A percentile compares a stretch with the other conserved stretches of the same genome.
phyloP scores from a whole-genome alignment of 2,888 invertebrate genomes.

The Siphonodentalium dalli region DNA sequence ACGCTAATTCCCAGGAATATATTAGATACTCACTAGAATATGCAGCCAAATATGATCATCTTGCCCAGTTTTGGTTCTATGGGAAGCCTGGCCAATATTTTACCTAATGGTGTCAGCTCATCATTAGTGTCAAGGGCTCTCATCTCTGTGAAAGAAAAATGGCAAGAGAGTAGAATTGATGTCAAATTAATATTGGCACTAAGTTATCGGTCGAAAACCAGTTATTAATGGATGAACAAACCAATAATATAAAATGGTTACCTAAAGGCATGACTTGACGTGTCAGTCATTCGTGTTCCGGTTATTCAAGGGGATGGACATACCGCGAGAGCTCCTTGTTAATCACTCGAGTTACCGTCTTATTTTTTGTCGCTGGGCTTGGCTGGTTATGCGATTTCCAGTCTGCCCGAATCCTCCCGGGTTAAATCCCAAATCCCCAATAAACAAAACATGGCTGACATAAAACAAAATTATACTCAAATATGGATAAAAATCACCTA shows the following conservation, averaged over 20 bases:
- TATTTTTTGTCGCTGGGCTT: too few relatives aligned
- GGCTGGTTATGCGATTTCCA: too few relatives aligned
- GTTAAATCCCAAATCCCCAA: too few relatives aligned
- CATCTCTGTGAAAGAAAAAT: constrained; percentile 73
- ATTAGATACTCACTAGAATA: constrained; percentile 70
- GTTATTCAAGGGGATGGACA: too few relatives aligned
- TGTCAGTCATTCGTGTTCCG: too few relatives aligned
- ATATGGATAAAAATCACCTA: background rate
- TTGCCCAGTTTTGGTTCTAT: constrained; percentile 96
- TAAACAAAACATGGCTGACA: too few relatives aligned
- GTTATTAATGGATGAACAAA: too few relatives aligned
- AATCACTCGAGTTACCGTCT: too few relatives aligned
- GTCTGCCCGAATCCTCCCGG: too few relatives aligned
- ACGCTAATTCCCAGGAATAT: background rate
- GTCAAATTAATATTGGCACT: background rate
- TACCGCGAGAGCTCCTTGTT: too few relatives aligned
- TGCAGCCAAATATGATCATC: constrained; percentile 94
- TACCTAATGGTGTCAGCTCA: constrained; percentile 90
- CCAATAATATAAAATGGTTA: background rate
- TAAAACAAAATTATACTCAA: background rate
- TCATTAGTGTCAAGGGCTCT: constrained; percentile 87
- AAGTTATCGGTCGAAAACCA: too few relatives aligned
- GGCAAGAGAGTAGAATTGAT: background rate
- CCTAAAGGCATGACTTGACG: too few relatives aligned
- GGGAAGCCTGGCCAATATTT: constrained; percentile 90